Evolutionary conservation across 2,888 invertebrate species (phyloP).

Genomic region (Agonum fuliginosum): DNA sequence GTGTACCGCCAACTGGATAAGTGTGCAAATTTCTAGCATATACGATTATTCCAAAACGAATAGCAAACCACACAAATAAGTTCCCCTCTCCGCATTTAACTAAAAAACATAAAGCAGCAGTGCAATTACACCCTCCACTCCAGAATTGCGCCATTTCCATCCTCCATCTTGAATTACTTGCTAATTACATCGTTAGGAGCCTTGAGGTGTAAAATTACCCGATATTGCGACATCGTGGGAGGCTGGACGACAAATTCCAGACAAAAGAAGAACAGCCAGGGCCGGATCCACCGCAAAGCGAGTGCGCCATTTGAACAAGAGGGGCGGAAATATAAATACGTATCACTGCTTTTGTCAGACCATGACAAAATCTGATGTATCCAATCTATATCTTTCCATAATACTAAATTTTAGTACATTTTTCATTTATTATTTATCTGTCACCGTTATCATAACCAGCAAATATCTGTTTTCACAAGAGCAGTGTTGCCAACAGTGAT

Average conservation of each 20-base stretch:
- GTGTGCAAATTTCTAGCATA: neutral
- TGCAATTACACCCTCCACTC: neutral
- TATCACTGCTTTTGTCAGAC: too few relatives aligned
- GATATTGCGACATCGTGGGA: neutral
- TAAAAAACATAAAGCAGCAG: neutral
- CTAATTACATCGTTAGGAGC: slow-evolving; percentile 30
- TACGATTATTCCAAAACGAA: neutral
- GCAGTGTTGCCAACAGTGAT: too few relatives aligned
- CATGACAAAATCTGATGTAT: too few relatives aligned
- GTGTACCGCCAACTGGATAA: neutral
- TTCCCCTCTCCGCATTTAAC: neutral
- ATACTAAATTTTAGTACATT: too few relatives aligned
- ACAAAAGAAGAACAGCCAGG: slow-evolving; percentile 1
- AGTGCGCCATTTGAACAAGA: too few relatives aligned
- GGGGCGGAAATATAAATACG: too few relatives aligned
- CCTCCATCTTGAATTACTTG: neutral
- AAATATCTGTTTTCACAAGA: too few relatives aligned
- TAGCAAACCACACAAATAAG: neutral
- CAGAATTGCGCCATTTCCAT: neutral
- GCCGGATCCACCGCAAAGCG: too few relatives aligned
- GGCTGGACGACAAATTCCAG: neutral
- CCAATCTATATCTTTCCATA: too few relatives aligned
- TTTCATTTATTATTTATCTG: too few relatives aligned
- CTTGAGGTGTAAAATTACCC: slow-evolving; percentile 42
- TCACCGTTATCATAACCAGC: too few relatives aligned